phyloP scores from a whole-genome alignment of 2,797 vertebrate species.

The Danio tinwini region DNA sequence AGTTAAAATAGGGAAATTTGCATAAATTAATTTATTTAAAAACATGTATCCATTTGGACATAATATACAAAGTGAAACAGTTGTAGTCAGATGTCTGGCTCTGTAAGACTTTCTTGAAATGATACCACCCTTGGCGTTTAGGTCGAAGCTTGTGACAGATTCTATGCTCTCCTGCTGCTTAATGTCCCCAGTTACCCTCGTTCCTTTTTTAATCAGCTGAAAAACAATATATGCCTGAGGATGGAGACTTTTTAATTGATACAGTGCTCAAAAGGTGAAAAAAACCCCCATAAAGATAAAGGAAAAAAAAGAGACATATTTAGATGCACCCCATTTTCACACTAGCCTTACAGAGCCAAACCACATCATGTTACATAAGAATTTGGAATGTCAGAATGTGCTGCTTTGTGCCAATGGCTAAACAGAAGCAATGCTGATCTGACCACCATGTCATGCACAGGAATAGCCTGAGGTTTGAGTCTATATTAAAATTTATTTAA shows the following conservation, averaged over 20 bases:
- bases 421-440: constrained; percentile 26
- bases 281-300: background rate
- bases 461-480: constrained; percentile 37
- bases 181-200: background rate
- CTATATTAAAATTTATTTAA: constrained; percentile 42
- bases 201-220: constrained; percentile 1
- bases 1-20: background rate
- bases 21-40: no score
- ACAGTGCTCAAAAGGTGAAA: background rate
- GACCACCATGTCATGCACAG: constrained; percentile 13
- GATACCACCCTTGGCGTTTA: constrained; percentile 13
- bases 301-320: background rate
- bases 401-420: constrained; percentile 35
- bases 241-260: background rate
- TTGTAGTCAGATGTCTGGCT: background rate
- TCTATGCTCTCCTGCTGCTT: constrained; percentile 11
- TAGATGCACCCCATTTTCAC: constrained; percentile 1
- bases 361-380: constrained; percentile 35
- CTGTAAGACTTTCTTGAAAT: background rate
- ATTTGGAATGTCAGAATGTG: constrained; percentile 19
- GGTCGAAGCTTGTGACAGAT: background rate
- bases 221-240: background rate
- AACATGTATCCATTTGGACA: background rate
- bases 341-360: constrained; percentile 15
- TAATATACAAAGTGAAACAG: background rate